These are phyloP conservation scores for Whitmania pigra DNA, from an alignment of 1,140 invertebrate genomes.

Conservation along the genomic window DNA sequence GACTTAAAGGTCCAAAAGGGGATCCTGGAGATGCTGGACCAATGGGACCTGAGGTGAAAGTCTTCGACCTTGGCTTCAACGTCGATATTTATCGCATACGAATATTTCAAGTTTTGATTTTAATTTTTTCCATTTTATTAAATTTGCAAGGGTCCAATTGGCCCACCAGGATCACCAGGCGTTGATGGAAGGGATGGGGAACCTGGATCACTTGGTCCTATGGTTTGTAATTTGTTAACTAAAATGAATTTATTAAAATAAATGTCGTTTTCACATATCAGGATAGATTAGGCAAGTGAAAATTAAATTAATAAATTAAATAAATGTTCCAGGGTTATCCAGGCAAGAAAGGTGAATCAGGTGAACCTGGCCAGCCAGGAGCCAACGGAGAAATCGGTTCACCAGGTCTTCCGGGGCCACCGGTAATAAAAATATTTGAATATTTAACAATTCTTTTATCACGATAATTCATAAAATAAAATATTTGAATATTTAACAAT, in stretches of 20 bases:
- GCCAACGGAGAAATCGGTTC: conserved; percentile 25
- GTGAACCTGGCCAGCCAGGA: conserved; percentile 25
- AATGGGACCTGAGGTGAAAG: conserved; percentile 22
- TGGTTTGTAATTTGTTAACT: conserved; percentile 10
- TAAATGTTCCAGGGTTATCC: conserved; percentile 21
- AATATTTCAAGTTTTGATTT: not conserved
- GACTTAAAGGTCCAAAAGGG: conserved; percentile 20
- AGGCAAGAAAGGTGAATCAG: conserved; percentile 25
- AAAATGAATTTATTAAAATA: not conserved
- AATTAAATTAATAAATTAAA: too few species aligned
- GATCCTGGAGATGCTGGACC: conserved; percentile 21
- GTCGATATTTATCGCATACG: too few species aligned
- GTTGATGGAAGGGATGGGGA: conserved; percentile 22
- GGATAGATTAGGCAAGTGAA: too few species aligned
- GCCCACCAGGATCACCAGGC: conserved; percentile 13
- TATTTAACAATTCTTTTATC: too few species aligned
- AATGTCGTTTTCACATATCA: too few species aligned
- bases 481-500: too few species aligned
- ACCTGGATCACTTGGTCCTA: conserved; percentile 21
- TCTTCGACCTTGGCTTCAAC: too few species aligned
- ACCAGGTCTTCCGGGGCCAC: conserved; percentile 25
- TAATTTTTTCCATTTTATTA: not conserved
- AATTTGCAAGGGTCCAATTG: not conserved
- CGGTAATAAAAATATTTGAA: conserved; percentile 15
- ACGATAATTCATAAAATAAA: not conserved